Conservation (phyloP, 2,888 invertebrate genomes). For the Caenorhabditis virilis region DNA sequence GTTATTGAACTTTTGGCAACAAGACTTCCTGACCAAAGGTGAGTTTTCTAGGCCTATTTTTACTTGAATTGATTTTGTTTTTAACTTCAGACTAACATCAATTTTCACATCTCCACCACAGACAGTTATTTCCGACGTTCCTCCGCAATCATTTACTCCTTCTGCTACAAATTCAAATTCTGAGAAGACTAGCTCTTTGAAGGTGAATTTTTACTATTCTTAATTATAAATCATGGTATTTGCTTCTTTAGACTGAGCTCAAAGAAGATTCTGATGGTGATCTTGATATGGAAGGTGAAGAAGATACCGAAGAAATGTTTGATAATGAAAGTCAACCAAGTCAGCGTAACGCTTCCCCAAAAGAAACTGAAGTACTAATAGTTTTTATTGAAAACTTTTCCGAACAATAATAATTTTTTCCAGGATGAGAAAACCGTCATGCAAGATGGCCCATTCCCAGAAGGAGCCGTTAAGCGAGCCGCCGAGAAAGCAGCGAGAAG, state of each 20-base stretch:
- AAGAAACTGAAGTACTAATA: conserved; percentile 37
- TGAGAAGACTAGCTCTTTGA: conserved; percentile 40
- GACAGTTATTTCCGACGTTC: conserved; percentile 46
- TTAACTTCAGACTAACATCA: conserved; percentile 23
- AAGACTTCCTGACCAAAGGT: conserved; percentile 52
- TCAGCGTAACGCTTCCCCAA: conserved; percentile 32
- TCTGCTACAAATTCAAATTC: conserved; percentile 39
- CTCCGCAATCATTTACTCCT: conserved; percentile 41
- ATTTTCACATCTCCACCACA: conserved; percentile 52
- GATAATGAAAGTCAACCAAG: conserved; percentile 41
- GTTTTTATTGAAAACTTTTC: background rate
- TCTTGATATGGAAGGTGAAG: conserved; percentile 51
- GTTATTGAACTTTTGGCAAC: conserved; percentile 59
- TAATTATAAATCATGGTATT: background rate
- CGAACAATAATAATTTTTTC: conserved; percentile 5
- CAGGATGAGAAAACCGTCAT: conserved; percentile 46
- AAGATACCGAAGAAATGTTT: conserved; percentile 43
- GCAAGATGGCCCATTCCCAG: conserved; percentile 57
- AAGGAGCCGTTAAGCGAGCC: conserved; percentile 66
- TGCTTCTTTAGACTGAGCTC: conserved; percentile 30
- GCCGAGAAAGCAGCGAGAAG: conserved; percentile 66
- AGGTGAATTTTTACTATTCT: too few relatives aligned
- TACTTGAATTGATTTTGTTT: background rate
- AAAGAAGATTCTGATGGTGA: conserved; percentile 58
- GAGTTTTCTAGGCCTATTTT: background rate